Evolutionary conservation across 2,888 invertebrate genomes (phyloP).

Genomic region (Eupelmus urozonus): DNA sequence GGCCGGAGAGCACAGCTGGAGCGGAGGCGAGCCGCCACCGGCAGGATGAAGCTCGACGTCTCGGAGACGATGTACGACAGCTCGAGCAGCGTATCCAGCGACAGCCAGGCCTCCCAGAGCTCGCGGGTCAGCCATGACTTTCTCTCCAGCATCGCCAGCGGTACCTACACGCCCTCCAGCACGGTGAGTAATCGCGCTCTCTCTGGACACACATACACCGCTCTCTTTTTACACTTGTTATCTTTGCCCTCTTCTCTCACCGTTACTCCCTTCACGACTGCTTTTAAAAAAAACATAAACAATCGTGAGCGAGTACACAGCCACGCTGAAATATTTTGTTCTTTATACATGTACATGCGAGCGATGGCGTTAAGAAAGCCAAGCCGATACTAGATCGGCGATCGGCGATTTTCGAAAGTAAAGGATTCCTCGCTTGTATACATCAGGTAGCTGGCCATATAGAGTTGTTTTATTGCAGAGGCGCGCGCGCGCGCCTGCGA

Average conservation of each 20-base stretch:
- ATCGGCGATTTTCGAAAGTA: too few relatives aligned
- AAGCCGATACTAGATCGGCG: too few relatives aligned
- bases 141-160: constrained; percentile 69
- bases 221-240: too few relatives aligned
- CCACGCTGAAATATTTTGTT: too few relatives aligned
- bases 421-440: not conserved
- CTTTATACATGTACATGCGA: too few relatives aligned
- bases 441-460: too few relatives aligned
- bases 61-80: constrained; percentile 82
- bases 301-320: too few relatives aligned
- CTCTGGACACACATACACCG: not conserved
- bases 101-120: constrained; percentile 80
- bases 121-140: constrained; percentile 79
- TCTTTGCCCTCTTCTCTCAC: too few relatives aligned
- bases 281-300: too few relatives aligned
- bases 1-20: constrained; percentile 10
- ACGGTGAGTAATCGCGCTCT: constrained; percentile 47
- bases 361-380: too few relatives aligned
- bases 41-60: constrained; percentile 80
- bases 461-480: not conserved
- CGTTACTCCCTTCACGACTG: too few relatives aligned
- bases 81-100: constrained; percentile 81
- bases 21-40: not conserved
- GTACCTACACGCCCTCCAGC: constrained; percentile 46
- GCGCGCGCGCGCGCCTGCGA: not conserved